Evolutionary conservation across 2,113 vertebrate species (phyloP).

Genomic region (Petrocephalus zakoni): DNA sequence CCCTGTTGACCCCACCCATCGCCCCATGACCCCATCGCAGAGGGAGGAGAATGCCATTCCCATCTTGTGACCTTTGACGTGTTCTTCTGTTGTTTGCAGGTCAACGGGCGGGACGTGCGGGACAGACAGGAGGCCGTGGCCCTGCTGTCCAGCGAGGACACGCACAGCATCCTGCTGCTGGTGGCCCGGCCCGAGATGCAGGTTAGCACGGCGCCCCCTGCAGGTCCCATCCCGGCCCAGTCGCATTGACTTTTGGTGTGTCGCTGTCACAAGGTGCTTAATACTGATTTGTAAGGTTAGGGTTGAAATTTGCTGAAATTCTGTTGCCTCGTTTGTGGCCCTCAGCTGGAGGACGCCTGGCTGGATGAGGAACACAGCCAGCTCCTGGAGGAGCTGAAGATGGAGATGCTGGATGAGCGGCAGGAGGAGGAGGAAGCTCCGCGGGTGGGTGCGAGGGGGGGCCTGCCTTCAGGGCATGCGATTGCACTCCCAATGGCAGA

Average conservation of each 20-base stretch:
- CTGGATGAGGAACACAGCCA: slow-evolving; percentile 94
- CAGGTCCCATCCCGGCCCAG: background rate
- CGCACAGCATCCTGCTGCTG: slow-evolving; percentile 78
- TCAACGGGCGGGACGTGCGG: slow-evolving; percentile 92
- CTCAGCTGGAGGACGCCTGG: slow-evolving; percentile 92
- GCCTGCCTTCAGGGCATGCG: background rate
- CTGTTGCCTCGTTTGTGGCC: background rate
- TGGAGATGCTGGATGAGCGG: slow-evolving; percentile 90
- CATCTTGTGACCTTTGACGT: slow-evolving; percentile 54
- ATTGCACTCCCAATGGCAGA: background rate
- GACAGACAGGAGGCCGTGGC: slow-evolving; percentile 87
- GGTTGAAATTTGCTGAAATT: no score
- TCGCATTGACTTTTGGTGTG: no score
- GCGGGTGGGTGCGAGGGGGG: background rate
- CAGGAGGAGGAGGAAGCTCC: slow-evolving; percentile 68
- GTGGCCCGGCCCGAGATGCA: slow-evolving; percentile 86
- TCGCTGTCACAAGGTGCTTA: background rate
- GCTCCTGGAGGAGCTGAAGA: slow-evolving; percentile 93
- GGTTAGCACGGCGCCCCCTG: slow-evolving; percentile 56
- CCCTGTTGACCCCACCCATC: slow-evolving; percentile 64
- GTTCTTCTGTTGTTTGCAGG: slow-evolving; percentile 60
- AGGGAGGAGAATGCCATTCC: slow-evolving; percentile 54
- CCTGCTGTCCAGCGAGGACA: slow-evolving; percentile 79
- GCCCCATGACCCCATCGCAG: background rate
- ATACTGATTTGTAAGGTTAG: background rate